Evolutionary conservation across 2,797 vertebrate genomes (phyloP), one percentile per base, ranked within the genome.

Genomic region (Neosilurus mollespiculum): DNA sequence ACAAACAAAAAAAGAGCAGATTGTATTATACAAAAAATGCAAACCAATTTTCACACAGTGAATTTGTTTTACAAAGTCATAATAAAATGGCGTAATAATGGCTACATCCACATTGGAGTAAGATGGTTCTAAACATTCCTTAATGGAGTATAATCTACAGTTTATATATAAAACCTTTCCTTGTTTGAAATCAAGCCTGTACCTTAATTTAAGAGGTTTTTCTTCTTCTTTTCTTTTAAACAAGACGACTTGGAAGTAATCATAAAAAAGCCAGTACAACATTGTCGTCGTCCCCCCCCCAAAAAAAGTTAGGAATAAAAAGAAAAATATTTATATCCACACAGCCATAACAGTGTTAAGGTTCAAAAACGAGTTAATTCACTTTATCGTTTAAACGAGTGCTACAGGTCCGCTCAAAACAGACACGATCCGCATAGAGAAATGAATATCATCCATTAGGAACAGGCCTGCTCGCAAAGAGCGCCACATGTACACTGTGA

Each of bases 31-130:
- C 94, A 95, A 96, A 85, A 95, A 95, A 95, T 95, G 95, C 95
- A 95, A 95, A 95, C 94, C 94, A 95, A 96, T 96, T 95, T 96
- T 96, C 95, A 96, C 95, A 96, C 95, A 96, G 95, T 96, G 95
- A 96, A 96, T 96, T 81, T 95, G 93, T 95, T 94, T 96, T 95
- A 95, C 94, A 95, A 95, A 95, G 94, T 95, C 94, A 95, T 95
- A 95, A 95, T 95, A 95, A 95, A 94, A 95, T 95, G 94, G 94
- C 92, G 91, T 95, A 93, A 93, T 95, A 95, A 95, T 94, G 93
- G 93, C 94, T 96, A 95, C 95, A 96, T 96, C 95, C 95, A 96
- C 94, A 95, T 96, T 94, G 95, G 94, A 96, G 94, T 95, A 95
- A 95, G 94, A 95, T 95, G 94, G 94, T 95, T 95, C 94, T 95